Percentiles rank a stretch among this genome's conserved stretches.
Conservation (phyloP, 2,888 invertebrate genomes). For the Cheilosia soror region DNA sequence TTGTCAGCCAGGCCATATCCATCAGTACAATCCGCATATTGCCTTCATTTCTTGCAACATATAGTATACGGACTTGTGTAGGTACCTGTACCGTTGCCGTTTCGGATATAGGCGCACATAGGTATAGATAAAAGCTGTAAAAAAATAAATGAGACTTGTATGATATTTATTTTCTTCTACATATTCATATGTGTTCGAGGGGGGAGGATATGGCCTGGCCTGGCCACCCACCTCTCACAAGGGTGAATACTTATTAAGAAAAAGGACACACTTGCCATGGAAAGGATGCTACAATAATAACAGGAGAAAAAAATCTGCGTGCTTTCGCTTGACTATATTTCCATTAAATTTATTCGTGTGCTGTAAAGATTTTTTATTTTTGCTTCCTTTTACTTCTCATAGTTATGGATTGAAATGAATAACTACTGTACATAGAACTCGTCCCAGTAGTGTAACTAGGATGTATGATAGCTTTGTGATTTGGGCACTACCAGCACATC, state of each 20-base stretch:
- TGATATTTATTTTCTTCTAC: slow-evolving; percentile 52
- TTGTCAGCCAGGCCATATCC: slow-evolving; percentile 47
- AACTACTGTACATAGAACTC: slow-evolving; percentile 20
- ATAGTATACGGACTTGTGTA: not conserved
- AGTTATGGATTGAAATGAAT: slow-evolving; percentile 68
- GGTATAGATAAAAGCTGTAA: slow-evolving; percentile 19
- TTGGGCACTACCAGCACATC: slow-evolving; percentile 18
- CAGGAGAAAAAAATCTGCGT: slow-evolving; percentile 51
- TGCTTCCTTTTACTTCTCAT: slow-evolving; percentile 21
- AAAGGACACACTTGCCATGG: slow-evolving; percentile 71
- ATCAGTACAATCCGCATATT: slow-evolving; percentile 70
- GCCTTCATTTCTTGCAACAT: slow-evolving; percentile 66
- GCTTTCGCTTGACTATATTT: slow-evolving; percentile 65
- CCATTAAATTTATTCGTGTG: slow-evolving; percentile 72
- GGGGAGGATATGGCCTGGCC: not conserved
- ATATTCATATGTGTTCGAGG: slow-evolving; percentile 52
- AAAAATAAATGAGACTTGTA: slow-evolving; percentile 40
- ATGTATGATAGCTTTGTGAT: slow-evolving; percentile 41
- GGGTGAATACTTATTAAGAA: slow-evolving; percentile 74
- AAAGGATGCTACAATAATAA: slow-evolving; percentile 68
- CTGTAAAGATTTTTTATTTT: slow-evolving; percentile 48
- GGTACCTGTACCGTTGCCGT: slow-evolving; percentile 23
- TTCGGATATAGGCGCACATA: slow-evolving; percentile 54
- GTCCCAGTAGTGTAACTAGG: slow-evolving; percentile 12
- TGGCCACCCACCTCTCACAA: slow-evolving; percentile 30